Evolutionary conservation across 2,113 vertebrate genomes (phyloP), one percentile per base, ranked within the genome.

Genomic region (Cynoglossus semilaevis): DNA sequence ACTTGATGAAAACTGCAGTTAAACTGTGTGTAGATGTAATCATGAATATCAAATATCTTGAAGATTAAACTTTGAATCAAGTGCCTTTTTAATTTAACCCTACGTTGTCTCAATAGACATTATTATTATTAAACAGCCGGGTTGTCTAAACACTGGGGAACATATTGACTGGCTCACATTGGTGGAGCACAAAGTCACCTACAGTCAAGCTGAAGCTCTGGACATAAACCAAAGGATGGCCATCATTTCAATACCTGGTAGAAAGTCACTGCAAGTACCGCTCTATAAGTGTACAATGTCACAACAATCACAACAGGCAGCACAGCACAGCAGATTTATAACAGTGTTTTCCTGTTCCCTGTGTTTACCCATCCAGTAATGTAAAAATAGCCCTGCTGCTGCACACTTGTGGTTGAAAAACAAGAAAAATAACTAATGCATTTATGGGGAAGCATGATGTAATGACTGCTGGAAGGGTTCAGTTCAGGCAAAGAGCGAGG

Each of bases 351-450:
- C 46, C 58, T 49, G 72, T 58, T 65, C 73, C 41, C 61, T 79
- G 69, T 65, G 72, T 65, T 68, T 46, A 74, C 42, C 51, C 29
- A 16, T 52, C 63, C 45, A 53, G 45, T 15, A 59, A 43, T 7
- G 40, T 74, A 63, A 74, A 80, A 83, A 80, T 72, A 77, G 72
- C 73, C 36, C 8, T 13, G 41, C 56, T 56, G 35, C 51, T 63
- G 58, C 51, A 58, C 43, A 22, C 55, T 53, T 6, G 37, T 17
- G 49, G 51, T n/a, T 74, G 73, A 51, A 64, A 48, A 8, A 56
- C 45, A 59, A 15, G 55, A 68, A 42, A 16, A 75, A 34, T 35
- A 50, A 53, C 8, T 11, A 17, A 51, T 38, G 47, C 18, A 47
- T 3, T 13, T 42, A 18, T 18, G 44, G 44, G 8, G 16, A 29